Base-by-base conservation (phyloP, 2,888 invertebrate species). In the Crematogaster levior region DNA sequence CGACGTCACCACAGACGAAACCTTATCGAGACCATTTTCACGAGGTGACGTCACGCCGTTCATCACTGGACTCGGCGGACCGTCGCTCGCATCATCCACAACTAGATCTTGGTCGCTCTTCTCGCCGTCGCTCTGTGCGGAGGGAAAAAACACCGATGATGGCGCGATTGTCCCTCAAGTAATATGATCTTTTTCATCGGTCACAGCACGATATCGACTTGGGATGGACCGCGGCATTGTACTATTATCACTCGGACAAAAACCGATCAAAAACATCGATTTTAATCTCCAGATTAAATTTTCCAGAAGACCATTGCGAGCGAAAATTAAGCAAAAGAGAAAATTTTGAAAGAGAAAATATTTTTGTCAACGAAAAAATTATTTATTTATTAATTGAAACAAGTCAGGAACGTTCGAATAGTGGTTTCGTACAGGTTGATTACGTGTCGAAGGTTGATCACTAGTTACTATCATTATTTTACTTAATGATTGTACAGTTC, bases 41-140 rank as follows among this genome's bases (percentile, higher is more conserved):
- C 98, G 95, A 0, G 98, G 98, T 15, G 98, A 98, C 15, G 98
- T 96, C 18, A 98, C 98, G 24, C 98, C 98, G 91, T 97, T 97
- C 91, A 92, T 92, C 1, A 97, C 97, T 0, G 98, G 97, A 74
- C 98, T 97, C 72, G 97, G 96, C n/a, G 98, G 98, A 92, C 98
- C 98, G 95, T 98, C 98, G 88, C 98, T 98, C 66, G 98, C 98
- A 92, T 98, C 99, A 94, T 99, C 99, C 70, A 99, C 99, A 82
- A 99, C 98, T 91, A 99, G 95, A 94, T 99, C 98, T 95, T 98
- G 97, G 93, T 98, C 98, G 93, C 97, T 97, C 93, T 98, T 98
- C 93, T 97, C 97, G 68, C 97, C 97, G 94, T 98, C 97, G 93
- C 97, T 97, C 93, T 97, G 97, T n/a, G 60, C 46, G 21, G 30